Base-by-base conservation (phyloP, 1,140 invertebrate genomes). In the Campoletis sonorensis region DNA sequence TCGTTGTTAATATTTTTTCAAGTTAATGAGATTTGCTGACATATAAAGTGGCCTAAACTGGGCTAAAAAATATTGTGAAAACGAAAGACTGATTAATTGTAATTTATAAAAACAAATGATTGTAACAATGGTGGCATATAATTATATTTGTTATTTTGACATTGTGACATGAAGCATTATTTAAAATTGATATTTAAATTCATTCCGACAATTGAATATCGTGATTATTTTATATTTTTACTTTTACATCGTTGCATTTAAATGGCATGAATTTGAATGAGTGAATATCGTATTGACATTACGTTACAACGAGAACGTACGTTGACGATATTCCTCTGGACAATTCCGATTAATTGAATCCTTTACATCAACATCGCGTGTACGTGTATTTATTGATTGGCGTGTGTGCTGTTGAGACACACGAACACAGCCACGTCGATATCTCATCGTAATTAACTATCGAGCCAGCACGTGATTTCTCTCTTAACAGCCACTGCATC, bases 401-500 rank as follows among this genome's bases (percentile, higher is more conserved):
- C 61, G 27, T 64, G 21, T 26, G 61, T 27, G 1, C 4, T n/a
- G 10, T 33, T 7, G 30, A 33, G 27, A 10, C 61, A 26, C 61
- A 70, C n/a, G 18, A 8, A 70, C 18, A n/a, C 26, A 70, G 15
- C 1, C 10, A 67, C 16, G 27, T 30, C 1, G 3, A 67, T 30
- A 27, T 27, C 26, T n/a, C 64, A 13, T 70, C 16, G 67, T 70
- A 70, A 70, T 70, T 70, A 70, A 70, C 67, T 70, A 70, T 70
- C 27, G 26, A 70, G 30, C 67, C 67, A 33, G 67, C 18, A 70
- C 67, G 67, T 70, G 27, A 33, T 70, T 70, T 70, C 27, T 70
- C 67, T 70, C 67, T 70, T 70, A 70, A 70, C 67, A 70, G 67
- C 18, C 67, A 16, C 67, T 70, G 67, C 67, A 70, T 70, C 67